Evolutionary conservation across 2,113 vertebrate species (phyloP).

Genomic region (Seriola rivoliana): DNA sequence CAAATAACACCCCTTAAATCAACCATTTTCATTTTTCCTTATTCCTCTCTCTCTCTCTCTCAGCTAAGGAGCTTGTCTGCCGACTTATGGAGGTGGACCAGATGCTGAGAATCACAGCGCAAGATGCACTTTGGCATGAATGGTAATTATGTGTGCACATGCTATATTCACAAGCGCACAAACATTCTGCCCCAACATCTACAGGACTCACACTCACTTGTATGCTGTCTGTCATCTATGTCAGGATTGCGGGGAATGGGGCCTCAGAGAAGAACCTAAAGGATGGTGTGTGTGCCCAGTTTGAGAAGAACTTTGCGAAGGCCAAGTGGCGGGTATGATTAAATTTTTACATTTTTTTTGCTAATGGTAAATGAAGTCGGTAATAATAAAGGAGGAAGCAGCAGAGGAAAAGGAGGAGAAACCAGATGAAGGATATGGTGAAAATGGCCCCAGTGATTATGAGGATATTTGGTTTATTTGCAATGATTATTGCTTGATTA

Average conservation of each 20-base stretch:
- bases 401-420: background rate
- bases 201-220: constrained; percentile 6
- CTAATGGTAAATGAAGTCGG: background rate
- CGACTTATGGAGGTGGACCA: constrained; percentile 90
- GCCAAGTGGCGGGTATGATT: constrained; percentile 89
- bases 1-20: background rate
- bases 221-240: constrained; percentile 31
- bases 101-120: constrained; percentile 88
- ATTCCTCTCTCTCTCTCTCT: background rate
- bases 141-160: constrained; percentile 75
- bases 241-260: constrained; percentile 89
- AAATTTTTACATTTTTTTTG: background rate
- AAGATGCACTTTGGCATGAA: constrained; percentile 87
- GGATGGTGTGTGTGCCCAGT: constrained; percentile 89
- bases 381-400: constrained; percentile 13
- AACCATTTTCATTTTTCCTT: background rate
- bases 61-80: constrained; percentile 90
- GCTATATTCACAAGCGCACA: background rate
- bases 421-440: background rate
- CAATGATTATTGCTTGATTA: constrained; percentile 1
- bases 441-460: background rate
- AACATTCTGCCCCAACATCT: background rate
- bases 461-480: constrained; percentile 3
- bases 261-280: constrained; percentile 90
- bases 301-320: constrained; percentile 92